Evolutionary conservation across 2,888 invertebrate genomes (phyloP).

Genomic region (Blomia tropicalis): DNA sequence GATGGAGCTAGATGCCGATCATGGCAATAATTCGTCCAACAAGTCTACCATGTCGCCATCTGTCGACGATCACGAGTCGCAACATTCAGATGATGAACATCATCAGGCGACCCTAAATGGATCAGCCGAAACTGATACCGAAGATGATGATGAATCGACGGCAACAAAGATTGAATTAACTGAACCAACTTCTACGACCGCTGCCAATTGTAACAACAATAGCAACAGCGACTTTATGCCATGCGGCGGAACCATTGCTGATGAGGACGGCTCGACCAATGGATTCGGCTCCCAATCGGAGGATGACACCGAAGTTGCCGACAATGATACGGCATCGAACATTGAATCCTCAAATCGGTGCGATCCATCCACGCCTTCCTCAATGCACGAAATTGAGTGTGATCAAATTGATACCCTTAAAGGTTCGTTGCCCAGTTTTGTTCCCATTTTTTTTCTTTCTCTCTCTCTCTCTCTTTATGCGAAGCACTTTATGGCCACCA

Average conservation of each 20-base stretch:
- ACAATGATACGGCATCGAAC: slow-evolving; percentile 7
- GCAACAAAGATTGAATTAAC: background rate
- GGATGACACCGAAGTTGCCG: slow-evolving; percentile 8
- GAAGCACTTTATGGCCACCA: no score
- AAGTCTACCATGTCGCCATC: slow-evolving; percentile 1
- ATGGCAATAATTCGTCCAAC: background rate
- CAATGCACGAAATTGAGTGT: slow-evolving; percentile 4
- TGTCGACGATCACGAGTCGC: background rate
- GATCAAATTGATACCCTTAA: slow-evolving; percentile 17
- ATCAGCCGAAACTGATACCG: background rate
- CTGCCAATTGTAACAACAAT: background rate
- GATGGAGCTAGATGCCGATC: background rate
- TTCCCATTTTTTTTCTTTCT: background rate
- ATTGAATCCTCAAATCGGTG: slow-evolving; percentile 1
- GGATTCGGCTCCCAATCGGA: slow-evolving; percentile 2
- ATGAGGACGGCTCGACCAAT: background rate
- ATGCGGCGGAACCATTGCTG: background rate
- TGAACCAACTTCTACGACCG: no score
- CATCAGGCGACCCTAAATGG: background rate
- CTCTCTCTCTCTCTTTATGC: no score
- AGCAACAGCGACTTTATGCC: background rate
- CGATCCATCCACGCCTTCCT: background rate
- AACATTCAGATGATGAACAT: background rate
- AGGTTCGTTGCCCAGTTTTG: slow-evolving; percentile 12
- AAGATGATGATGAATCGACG: background rate